Evolutionary conservation across 2,113 vertebrate species (phyloP), one percentile per base, ranked within the genome.

Genomic region (Elgaria multicarinata): DNA sequence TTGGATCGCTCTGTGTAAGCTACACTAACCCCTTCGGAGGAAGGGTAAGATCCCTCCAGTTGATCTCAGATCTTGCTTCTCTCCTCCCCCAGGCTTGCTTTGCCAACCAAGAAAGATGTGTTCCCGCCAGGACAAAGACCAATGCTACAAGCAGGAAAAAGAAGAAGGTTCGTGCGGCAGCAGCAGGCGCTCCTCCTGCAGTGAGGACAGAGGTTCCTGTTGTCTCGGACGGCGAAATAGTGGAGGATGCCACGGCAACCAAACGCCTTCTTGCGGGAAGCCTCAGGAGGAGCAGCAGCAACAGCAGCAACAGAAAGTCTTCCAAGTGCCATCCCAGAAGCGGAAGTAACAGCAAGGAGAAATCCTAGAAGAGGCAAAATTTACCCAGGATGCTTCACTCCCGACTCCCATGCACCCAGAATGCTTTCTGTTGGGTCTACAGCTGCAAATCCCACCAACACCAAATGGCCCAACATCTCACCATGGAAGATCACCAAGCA

Each of bases 121-220:
- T n/a, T 95, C 94, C 16, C 94, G 88, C 0, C 92, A 95, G 79
- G 95, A 94, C 77, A 94, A 31, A 44, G 94, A 95, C 44, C 84
- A 92, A 26, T 55, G 26, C 46, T 36, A 69, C 82, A 85, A 79
- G 66, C 81, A 67, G 46, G 88, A 89, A 12, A 83, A 71, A 14
- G 46, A 71, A 0, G 46, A 85, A 26, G 13, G 3, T 3, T 36
- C 80, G 4, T 84, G 84, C 44, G 76, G 91, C 33, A 10, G 18
- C 24, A 1, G 36, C 6, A 0, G 87, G n/a, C 6, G 24, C 24
- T 22, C 9, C 5, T 44, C 36, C 0, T 5, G 39, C 20, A 16
- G 13, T 82, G 90, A 66, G 74, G 91, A 0, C 0, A 31, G 72
- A 0, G 3, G 66, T 0, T 44, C 79, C 1, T 77, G 75, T 0